Evolutionary conservation across 2,797 vertebrate genomes (phyloP), one percentile per base, ranked within the genome.

Genomic region (Coreius guichenoti): DNA sequence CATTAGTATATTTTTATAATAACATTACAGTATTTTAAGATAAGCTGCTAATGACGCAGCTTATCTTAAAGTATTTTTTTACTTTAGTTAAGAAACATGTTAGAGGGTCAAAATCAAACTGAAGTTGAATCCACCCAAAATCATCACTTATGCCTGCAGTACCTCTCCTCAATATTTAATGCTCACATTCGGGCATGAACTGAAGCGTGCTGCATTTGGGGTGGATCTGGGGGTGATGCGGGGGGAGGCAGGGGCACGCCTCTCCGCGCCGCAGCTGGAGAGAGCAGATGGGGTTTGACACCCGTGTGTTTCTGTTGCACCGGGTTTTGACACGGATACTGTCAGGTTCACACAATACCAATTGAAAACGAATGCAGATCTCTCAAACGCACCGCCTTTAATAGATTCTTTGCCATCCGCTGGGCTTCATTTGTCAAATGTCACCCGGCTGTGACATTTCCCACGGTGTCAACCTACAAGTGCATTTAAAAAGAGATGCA

Each of bases 321-420:
- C 89, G 16, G 85, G 87, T 84, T 83, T 87, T 87, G 89, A 91
- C 90, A 91, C 79, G 79, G 88, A 89, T 86, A 89, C 88, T 90
- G 83, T 89, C 86, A 68, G 83, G 54, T 79, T 79, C 84, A 78
- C 89, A 89, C 87, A 90, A 89, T 86, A 79, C 69, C 77, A 67
- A 85, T 61, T 76, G 81, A 81, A 65, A 86, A 83, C 78, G 45
- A 82, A 76, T 33, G 73, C 73, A 77, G 74, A 76, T 82, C 83
- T 81, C 81, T 58, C 51, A 74, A 85, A 56, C 11, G 29, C 82
- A 36, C 80, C 45, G 68, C 61, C 67, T 88, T 83, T 88, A 86
- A 81, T 80, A 83, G 86, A 88, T 86, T 86, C 86, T 80, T 56
- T 4, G n/a, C 14, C 86, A 76, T 88, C 78, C 76, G 83, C 81